Base-by-base conservation (phyloP, 1,140 invertebrate genomes). In the Leptoteleia sp. region DNA sequence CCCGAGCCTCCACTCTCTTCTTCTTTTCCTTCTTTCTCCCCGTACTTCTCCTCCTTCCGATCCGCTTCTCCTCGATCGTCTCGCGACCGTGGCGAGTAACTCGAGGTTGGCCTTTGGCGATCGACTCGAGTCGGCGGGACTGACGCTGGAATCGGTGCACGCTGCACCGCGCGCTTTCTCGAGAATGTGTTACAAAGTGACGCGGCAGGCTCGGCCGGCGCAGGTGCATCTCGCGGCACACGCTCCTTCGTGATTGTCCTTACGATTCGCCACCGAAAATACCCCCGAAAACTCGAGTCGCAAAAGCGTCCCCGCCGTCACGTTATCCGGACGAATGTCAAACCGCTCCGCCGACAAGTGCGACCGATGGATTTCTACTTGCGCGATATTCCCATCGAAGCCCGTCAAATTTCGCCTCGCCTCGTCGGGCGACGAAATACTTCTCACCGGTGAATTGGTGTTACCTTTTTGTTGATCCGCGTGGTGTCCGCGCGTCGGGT, bases 101-200 rank as follows among this genome's bases (percentile, higher is more conserved):
- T 71, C 73, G 76, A 80, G 79, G 80, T 79, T 81, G 80, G 64
- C 68, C 76, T 76, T 81, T 81, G 68, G 79, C 81, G 70, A 83
- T 81, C 76, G 78, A 62, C 71, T 80, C 72, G 71, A 71, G 55
- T 80, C 71, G 71, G 61, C 77, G 72, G 72, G 61, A 76, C 68
- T 61, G 62, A 62, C 72, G 72, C 65, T 75, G 62, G 68, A 76
- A 76, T 76, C 78, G 78, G 72, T 76, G 78, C 72, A 72, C 78
- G 72, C 72, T 72, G 78, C 78, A 68, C 77, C 70, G 71, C 54
- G 77, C 77, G 77, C 57, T 80, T 80, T 76, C 77, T 70, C 65
- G 73, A 68, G 76, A 77, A 77, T 70, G 76, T 72, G 68, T 80
- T 80, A 76, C 78, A 77, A 79, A 82, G 81, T 77, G 81, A 81